Percentiles rank a stretch among this genome's conserved stretches.
phyloP scores from a whole-genome alignment of 2,888 invertebrate species.

The Nymphalis urticae region DNA sequence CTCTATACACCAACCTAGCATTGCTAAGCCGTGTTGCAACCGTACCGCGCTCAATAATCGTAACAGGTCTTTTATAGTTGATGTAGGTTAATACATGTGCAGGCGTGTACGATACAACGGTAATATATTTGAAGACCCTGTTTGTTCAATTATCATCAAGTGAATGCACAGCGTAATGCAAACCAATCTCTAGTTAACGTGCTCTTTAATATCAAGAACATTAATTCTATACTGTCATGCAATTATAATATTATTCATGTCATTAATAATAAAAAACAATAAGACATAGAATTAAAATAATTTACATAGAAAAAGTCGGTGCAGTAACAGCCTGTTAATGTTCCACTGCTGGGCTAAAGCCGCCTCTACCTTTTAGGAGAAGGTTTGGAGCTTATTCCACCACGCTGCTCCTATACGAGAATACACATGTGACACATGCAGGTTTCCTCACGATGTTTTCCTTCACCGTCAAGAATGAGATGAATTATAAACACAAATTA shows the following conservation, averaged over 20 bases:
- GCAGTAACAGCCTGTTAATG: too few relatives aligned
- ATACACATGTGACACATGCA: too few relatives aligned
- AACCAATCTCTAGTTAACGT: neutral
- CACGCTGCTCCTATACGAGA: too few relatives aligned
- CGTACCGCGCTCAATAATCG: slow-evolving; percentile 5
- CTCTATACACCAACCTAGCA: slow-evolving; percentile 10
- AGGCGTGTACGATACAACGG: slow-evolving; percentile 20
- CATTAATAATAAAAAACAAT: too few relatives aligned
- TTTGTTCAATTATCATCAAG: neutral
- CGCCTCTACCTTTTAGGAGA: too few relatives aligned
- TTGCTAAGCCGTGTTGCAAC: slow-evolving; percentile 24
- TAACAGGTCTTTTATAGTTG: slow-evolving; percentile 30
- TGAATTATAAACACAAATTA: too few relatives aligned
- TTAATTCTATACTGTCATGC: neutral
- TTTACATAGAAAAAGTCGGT: too few relatives aligned
- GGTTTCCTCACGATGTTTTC: too few relatives aligned
- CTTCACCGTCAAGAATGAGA: too few relatives aligned
- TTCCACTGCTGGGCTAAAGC: too few relatives aligned
- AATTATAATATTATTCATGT: neutral
- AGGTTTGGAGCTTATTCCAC: too few relatives aligned
- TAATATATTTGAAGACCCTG: slow-evolving; percentile 12
- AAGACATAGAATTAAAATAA: too few relatives aligned
- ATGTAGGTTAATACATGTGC: slow-evolving; percentile 31
- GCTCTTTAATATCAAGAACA: neutral
- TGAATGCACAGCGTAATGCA: neutral